Conservation (phyloP, 1,140 invertebrate species). For the Leptopilina boulardi region DNA sequence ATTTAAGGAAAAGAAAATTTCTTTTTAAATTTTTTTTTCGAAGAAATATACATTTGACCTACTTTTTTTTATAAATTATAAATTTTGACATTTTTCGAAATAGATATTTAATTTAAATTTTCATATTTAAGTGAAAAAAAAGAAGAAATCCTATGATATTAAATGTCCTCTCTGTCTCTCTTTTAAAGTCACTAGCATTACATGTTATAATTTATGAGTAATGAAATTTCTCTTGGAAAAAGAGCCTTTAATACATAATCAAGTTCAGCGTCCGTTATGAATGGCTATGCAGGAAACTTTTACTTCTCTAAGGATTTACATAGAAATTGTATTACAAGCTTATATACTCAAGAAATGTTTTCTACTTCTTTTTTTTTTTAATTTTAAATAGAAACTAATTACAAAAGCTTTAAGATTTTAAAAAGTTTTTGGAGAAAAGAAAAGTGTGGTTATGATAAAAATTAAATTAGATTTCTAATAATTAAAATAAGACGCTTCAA, state of each 20-base stretch:
- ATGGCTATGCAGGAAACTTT: not conserved
- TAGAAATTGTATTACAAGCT: not conserved
- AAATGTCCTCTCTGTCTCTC: too few relatives aligned
- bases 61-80: not conserved
- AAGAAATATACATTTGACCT: too few relatives aligned
- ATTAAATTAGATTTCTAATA: too few relatives aligned
- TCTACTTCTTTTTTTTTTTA: not conserved
- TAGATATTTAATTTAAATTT: constrained; percentile 1
- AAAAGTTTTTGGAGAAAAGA: too few relatives aligned
- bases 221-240: not conserved
- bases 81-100: not conserved
- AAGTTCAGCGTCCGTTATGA: not conserved
- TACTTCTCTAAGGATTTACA: not conserved
- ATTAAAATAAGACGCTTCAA: too few relatives aligned
- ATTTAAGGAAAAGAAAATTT: not conserved
- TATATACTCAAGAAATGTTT: not conserved
- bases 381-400: not conserved
- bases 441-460: too few relatives aligned
- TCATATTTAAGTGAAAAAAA: not conserved
- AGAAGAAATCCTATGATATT: not conserved
- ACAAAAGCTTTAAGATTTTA: too few relatives aligned
- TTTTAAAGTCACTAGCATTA: not conserved
- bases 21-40: too few relatives aligned
- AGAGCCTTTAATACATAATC: constrained; percentile 3
- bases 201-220: not conserved